phyloP scores from a whole-genome alignment of 2,888 invertebrate genomes.

The Mythimna lalbum region DNA sequence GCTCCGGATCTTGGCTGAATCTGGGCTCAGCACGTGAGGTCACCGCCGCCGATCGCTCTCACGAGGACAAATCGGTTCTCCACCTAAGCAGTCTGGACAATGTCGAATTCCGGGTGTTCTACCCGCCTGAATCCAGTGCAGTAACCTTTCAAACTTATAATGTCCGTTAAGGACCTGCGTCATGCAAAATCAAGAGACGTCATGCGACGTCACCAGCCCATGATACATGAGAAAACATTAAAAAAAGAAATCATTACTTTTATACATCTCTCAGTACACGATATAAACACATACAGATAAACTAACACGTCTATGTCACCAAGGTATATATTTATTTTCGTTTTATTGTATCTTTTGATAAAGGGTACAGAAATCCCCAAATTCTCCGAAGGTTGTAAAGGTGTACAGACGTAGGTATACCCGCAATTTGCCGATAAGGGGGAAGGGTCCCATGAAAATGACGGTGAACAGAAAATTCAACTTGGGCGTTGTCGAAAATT shows the following conservation, averaged over 20 bases:
- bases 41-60: no score
- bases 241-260: background rate
- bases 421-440: conserved; percentile 23
- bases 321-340: conserved; percentile 24
- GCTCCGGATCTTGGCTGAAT: no score
- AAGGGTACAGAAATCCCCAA: conserved; percentile 17
- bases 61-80: no score
- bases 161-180: no score
- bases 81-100: no score
- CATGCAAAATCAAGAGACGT: no score
- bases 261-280: background rate
- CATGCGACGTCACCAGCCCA: no score
- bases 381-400: conserved; percentile 28
- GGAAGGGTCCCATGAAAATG: conserved; percentile 13
- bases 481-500: background rate
- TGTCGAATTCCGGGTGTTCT: no score
- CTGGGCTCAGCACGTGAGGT: no score
- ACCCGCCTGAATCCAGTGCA: no score
- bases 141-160: no score
- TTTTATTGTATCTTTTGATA: conserved; percentile 27
- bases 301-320: background rate
- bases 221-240: background rate
- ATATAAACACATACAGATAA: background rate
- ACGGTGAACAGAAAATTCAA: conserved; percentile 11
- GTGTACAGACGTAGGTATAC: conserved; percentile 6